Base-by-base conservation (phyloP, 2,888 invertebrate species). In the Laspeyria flexula region DNA sequence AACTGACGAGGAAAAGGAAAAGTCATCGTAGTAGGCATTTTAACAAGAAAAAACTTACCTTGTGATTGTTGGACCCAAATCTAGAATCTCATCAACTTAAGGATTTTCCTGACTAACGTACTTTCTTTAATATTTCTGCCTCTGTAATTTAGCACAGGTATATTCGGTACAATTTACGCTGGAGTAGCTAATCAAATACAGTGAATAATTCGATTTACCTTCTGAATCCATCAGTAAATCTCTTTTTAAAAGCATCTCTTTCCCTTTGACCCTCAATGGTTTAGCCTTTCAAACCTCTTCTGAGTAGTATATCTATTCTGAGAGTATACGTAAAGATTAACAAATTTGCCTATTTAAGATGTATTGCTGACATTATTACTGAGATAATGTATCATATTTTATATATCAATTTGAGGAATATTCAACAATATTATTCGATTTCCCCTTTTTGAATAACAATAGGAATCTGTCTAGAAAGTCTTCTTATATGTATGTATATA, bases 201-300 rank as follows among this genome's bases (percentile, higher is more conserved):
- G 43, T 56, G 40, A 12, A 13, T 56, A 48, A 63, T 53, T 65
- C 29, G 31, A 60, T 65, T 63, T 34, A 43, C 39, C 43, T 46
- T 39, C 41, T 10, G 42, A 21, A 50, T 39, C 47, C 47, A 55
- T 48, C 15, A 31, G 40, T 38, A 47, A 53, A 50, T 60, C 38
- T 50, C 47, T 45, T 21, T 65, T 53, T 43, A 41, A 38, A 51
- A 60, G 35, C 34, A 52, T 50, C 54, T 39, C 33, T 56, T 42
- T 43, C 40, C 39, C 59, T 46, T 43, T 55, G 55, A 47, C 45
- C 46, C 47, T 58, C 25, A 23, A 23, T 25, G 4, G 21, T 16
- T 30, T 38, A 16, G 38, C 29, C 31, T 53, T 55, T 49, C 11
- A 9, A 62, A 55, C 29, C 15, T 34, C 15, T 52, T 55, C 38